Conservation (phyloP, 2,113 vertebrate species). For the Panthera uncia region DNA sequence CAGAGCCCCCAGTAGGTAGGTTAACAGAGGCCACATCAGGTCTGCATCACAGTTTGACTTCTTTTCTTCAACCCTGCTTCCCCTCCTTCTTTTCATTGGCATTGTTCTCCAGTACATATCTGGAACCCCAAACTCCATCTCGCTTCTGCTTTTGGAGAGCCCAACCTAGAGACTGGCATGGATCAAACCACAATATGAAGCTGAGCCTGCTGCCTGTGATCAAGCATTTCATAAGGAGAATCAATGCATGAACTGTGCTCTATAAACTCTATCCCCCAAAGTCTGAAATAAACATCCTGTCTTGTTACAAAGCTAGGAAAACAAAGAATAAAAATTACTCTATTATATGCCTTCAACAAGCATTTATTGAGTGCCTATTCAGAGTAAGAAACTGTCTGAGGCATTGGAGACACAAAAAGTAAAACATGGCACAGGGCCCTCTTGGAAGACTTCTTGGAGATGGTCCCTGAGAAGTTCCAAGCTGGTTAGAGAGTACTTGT, state of each 20-base stretch:
- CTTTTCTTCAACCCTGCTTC: not conserved
- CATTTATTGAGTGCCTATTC: not conserved
- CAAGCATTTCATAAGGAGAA: not conserved
- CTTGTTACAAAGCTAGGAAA: not conserved
- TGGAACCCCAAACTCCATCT: not conserved
- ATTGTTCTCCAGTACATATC: not conserved
- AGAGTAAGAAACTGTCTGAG: not conserved
- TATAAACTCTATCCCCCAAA: not conserved
- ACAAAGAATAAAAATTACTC: not conserved
- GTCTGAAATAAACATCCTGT: not conserved
- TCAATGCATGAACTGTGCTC: not conserved
- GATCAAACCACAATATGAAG: not conserved
- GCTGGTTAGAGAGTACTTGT: not conserved
- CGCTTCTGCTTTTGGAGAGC: not conserved
- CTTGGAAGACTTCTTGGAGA: not conserved
- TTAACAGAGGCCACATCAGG: not conserved
- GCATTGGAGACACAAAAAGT: not conserved
- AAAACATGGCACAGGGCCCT: not conserved
- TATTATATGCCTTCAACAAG: not conserved
- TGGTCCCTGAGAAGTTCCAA: not conserved
- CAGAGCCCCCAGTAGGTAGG: not conserved
- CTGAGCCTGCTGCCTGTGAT: not conserved
- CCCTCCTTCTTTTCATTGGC: not conserved
- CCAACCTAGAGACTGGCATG: not conserved
- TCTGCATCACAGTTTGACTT: not conserved